phyloP scores from a whole-genome alignment of 2,797 vertebrate species.

The Carcharodon carcharias region DNA sequence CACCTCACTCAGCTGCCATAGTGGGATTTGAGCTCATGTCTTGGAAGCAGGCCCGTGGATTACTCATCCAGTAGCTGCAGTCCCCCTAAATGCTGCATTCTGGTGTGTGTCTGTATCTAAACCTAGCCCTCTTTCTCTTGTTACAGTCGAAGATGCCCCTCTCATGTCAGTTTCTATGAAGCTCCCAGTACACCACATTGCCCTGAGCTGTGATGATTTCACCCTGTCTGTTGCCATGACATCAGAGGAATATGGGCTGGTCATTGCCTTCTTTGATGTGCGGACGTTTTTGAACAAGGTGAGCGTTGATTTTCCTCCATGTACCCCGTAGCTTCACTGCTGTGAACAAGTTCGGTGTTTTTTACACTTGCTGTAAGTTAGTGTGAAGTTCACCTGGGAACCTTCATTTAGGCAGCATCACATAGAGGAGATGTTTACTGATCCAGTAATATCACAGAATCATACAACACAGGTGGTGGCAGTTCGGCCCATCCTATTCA shows the following conservation, averaged over 20 bases:
- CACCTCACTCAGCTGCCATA: not conserved
- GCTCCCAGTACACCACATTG: constrained; percentile 72
- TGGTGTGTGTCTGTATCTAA: not conserved
- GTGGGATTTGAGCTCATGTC: not conserved
- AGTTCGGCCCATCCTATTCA: no score
- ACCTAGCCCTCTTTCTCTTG: not conserved
- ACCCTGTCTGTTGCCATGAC: constrained; percentile 78
- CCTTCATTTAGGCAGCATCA: not conserved
- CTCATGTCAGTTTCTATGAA: constrained; percentile 63
- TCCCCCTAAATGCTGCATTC: not conserved
- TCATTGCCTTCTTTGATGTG: constrained; percentile 80
- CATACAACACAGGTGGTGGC: no score
- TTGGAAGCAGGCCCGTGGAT: not conserved
- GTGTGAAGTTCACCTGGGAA: not conserved
- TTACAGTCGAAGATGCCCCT: constrained; percentile 52
- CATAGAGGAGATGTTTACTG: no score
- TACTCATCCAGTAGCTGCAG: not conserved
- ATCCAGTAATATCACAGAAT: no score
- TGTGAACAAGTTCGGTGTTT: not conserved
- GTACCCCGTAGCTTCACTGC: not conserved
- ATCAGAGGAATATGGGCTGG: constrained; percentile 59
- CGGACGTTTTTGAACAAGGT: constrained; percentile 88
- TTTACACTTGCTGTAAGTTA: not conserved
- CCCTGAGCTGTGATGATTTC: constrained; percentile 84
- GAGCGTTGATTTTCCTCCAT: not conserved